Evolutionary conservation across 2,888 invertebrate genomes (phyloP).

Genomic region (Nomada flava): DNA sequence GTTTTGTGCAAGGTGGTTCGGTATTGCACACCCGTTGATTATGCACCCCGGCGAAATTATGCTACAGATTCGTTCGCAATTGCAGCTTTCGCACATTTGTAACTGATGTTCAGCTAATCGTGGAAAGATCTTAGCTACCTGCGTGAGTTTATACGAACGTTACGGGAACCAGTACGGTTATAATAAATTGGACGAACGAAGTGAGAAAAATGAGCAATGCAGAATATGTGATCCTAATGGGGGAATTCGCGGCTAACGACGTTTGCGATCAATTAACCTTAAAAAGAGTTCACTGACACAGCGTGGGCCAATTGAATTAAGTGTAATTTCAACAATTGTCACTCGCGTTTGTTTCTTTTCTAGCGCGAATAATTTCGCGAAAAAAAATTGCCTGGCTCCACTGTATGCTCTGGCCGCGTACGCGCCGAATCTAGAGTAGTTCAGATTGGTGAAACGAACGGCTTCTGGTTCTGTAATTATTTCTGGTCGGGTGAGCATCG

Average conservation of each 20-base stretch:
- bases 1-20: slow-evolving; percentile 31
- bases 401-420: not conserved
- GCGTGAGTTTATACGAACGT: not conserved
- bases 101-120: not conserved
- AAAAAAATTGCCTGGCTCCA: not conserved
- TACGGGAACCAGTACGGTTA: not conserved
- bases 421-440: not conserved
- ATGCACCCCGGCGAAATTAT: slow-evolving; percentile 21
- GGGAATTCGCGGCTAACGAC: not conserved
- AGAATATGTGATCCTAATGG: not conserved
- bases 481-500: not conserved
- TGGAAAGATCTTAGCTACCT: not conserved
- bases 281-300: not conserved
- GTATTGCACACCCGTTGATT: slow-evolving; percentile 20
- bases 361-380: not conserved
- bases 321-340: not conserved
- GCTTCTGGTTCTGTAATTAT: slow-evolving; percentile 8
- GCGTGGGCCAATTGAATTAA: not conserved
- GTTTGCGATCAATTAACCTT: not conserved
- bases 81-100: slow-evolving; percentile 7
- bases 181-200: not conserved
- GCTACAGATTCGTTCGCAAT: slow-evolving; percentile 15
- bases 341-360: not conserved
- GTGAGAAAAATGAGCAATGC: not conserved
- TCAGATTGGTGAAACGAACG: not conserved